Percentiles rank a stretch among this genome's conserved stretches.
These are phyloP conservation scores for Malurus leucopterus DNA, from an alignment of 2,797 vertebrate genomes.

Conservation along the genomic window DNA sequence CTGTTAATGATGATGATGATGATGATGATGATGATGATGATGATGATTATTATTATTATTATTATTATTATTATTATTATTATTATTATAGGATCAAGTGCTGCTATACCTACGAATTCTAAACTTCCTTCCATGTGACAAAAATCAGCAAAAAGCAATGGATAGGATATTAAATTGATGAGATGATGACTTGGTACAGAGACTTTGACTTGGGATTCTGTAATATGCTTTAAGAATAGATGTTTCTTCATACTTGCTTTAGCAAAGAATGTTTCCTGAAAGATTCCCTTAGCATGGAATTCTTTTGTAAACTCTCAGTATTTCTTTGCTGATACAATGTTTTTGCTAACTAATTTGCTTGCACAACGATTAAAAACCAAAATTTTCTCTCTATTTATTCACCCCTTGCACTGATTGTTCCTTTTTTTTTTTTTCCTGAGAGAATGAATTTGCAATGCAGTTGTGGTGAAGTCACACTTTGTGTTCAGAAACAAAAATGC, in stretches of 20 bases:
- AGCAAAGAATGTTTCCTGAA: neutral
- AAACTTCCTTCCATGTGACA: neutral
- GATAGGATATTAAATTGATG: neutral
- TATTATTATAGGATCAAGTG: neutral
- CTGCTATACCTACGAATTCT: neutral
- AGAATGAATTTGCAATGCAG: neutral
- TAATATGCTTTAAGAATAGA: neutral
- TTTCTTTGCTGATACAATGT: neutral
- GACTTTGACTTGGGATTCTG: neutral
- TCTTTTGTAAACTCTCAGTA: neutral
- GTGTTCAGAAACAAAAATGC: neutral
- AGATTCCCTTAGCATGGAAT: neutral
- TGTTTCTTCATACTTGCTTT: neutral
- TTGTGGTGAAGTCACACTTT: neutral
- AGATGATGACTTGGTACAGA: neutral
- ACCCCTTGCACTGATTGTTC: neutral
- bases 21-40: no score
- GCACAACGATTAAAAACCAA: neutral
- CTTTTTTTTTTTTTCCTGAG: neutral
- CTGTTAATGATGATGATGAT: neutral
- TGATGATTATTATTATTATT: no score
- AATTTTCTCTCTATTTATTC: neutral
- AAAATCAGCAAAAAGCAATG: neutral
- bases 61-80: neutral
- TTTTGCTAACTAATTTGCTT: neutral